phyloP scores from a whole-genome alignment of 1,140 invertebrate genomes.

The Sesamia nonagrioides region DNA sequence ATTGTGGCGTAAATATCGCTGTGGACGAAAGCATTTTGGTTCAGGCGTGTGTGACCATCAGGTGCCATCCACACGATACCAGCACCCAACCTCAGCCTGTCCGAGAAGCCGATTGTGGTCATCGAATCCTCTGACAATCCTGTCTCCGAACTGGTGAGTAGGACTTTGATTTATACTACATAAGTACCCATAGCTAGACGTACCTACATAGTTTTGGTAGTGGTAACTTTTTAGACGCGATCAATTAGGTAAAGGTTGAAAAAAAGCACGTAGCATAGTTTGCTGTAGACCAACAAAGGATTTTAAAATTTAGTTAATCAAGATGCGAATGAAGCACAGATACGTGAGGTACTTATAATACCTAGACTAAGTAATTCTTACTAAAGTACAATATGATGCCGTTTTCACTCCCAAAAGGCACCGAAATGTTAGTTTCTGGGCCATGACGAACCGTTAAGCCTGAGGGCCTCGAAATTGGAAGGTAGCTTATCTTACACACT shows the following conservation, averaged over 20 bases:
- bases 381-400: background rate
- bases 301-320: too few relatives aligned
- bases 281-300: too few relatives aligned
- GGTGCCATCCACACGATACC: constrained; percentile 94
- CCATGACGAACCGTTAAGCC: background rate
- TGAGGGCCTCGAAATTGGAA: constrained; percentile 15
- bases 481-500: background rate
- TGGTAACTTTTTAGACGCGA: too few relatives aligned
- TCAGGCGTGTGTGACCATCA: constrained; percentile 79
- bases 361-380: too few relatives aligned
- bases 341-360: too few relatives aligned
- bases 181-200: too few relatives aligned
- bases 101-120: constrained; percentile 84
- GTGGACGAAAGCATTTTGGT: constrained; percentile 68
- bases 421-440: background rate
- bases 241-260: too few relatives aligned
- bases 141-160: constrained; percentile 64
- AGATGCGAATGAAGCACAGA: too few relatives aligned
- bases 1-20: constrained; percentile 48
- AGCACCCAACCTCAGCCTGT: constrained; percentile 91
- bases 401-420: background rate
- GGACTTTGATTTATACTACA: background rate
- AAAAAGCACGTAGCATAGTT: too few relatives aligned
- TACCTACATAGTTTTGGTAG: too few relatives aligned
- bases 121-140: constrained; percentile 65